phyloP scores from a whole-genome alignment of 1,140 invertebrate genomes.

The Drosophila nikananu region DNA sequence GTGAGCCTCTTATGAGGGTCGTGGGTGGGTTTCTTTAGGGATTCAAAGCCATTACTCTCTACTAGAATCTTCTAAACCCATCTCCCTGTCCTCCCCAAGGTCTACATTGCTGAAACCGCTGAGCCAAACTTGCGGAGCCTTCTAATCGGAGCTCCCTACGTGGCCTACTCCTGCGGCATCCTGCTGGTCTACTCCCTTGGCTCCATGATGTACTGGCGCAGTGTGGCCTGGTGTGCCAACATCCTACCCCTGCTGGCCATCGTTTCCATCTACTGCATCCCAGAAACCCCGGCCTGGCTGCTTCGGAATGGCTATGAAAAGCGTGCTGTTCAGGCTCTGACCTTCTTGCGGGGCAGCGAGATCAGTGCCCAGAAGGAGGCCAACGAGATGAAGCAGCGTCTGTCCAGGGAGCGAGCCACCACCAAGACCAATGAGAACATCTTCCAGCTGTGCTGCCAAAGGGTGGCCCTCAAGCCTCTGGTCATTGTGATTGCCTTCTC shows the following conservation, averaged over 20 bases:
- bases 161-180: slow-evolving; percentile 90
- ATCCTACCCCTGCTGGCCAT: slow-evolving; percentile 87
- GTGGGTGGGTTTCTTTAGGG: neutral
- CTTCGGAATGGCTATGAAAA: slow-evolving; percentile 87
- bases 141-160: slow-evolving; percentile 88
- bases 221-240: slow-evolving; percentile 88
- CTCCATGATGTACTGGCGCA: slow-evolving; percentile 88
- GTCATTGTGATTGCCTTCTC: slow-evolving; percentile 90
- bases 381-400: slow-evolving; percentile 69
- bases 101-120: slow-evolving; percentile 90
- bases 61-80: too few species aligned
- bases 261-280: slow-evolving; percentile 88
- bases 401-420: slow-evolving; percentile 86
- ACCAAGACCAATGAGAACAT: slow-evolving; percentile 86
- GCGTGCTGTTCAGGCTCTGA: slow-evolving; percentile 88
- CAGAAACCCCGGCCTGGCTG: slow-evolving; percentile 91
- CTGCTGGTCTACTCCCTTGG: slow-evolving; percentile 90
- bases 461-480: slow-evolving; percentile 89
- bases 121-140: slow-evolving; percentile 89
- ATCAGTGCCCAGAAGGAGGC: slow-evolving; percentile 85
- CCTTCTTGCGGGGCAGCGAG: slow-evolving; percentile 89
- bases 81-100: slow-evolving; percentile 83
- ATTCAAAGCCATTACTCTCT: too few species aligned
- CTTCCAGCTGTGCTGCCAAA: slow-evolving; percentile 85
- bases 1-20: slow-evolving; percentile 22